These are phyloP conservation scores for Boloria selene DNA, from an alignment of 2,888 invertebrate species.

Conservation along the genomic window DNA sequence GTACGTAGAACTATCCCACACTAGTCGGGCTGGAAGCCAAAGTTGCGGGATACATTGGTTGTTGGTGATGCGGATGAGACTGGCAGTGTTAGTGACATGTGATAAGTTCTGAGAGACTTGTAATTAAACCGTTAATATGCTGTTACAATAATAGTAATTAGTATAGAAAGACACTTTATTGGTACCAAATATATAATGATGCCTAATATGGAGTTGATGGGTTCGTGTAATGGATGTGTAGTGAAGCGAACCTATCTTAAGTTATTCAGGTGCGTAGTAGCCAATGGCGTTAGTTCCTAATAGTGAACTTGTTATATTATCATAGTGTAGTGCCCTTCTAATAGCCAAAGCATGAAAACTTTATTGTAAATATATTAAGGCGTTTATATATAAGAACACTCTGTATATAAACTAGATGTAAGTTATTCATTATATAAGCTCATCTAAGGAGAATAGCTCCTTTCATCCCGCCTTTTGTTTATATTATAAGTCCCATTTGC, in stretches of 20 bases:
- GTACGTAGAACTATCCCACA: not conserved
- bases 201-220: conserved; percentile 17
- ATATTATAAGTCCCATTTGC: conserved; percentile 21
- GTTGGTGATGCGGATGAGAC: not conserved
- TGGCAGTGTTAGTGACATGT: conserved; percentile 9
- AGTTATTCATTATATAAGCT: conserved; percentile 41
- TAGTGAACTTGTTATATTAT: conserved; percentile 50
- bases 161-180: not conserved
- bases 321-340: conserved; percentile 59
- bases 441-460: conserved; percentile 37
- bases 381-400: conserved; percentile 37
- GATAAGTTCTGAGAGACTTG: conserved; percentile 4
- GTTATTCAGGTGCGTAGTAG: conserved; percentile 31
- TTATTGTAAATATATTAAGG: conserved; percentile 67
- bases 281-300: conserved; percentile 55
- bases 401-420: conserved; percentile 46
- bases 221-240: not conserved
- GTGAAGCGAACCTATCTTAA: not conserved
- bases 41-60: not conserved
- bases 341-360: conserved; percentile 80
- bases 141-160: conserved; percentile 3
- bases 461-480: conserved; percentile 44
- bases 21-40: conserved; percentile 21
- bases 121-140: no score
- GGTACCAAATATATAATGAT: conserved; percentile 18